Conservation (phyloP, 2,888 invertebrate genomes). For the Callosobruchus maculatus region DNA sequence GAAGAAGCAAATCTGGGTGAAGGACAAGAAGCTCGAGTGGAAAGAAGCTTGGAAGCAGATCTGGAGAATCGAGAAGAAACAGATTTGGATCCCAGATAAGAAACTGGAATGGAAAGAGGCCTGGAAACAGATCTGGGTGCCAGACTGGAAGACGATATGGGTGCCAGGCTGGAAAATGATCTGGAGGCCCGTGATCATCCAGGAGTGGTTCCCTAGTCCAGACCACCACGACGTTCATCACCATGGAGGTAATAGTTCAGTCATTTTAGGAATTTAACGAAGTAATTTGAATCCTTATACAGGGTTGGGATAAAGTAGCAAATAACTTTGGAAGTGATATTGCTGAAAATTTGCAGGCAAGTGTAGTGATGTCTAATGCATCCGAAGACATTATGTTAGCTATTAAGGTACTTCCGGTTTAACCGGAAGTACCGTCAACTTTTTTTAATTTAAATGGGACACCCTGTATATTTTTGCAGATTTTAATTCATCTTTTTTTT, state of each 20-base stretch:
- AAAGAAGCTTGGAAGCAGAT: slow-evolving; percentile 60
- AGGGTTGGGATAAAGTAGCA: too few species aligned
- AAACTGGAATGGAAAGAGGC: slow-evolving; percentile 65
- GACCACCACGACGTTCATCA: slow-evolving; percentile 66
- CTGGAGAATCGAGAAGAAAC: slow-evolving; percentile 55
- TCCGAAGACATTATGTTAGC: too few species aligned
- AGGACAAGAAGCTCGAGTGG: slow-evolving; percentile 72
- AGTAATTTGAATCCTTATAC: too few species aligned
- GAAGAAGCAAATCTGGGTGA: slow-evolving; percentile 71
- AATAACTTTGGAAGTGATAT: too few species aligned
- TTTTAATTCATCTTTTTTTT: too few species aligned
- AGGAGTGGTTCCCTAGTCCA: slow-evolving; percentile 77
- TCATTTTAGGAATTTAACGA: too few species aligned
- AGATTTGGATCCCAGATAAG: slow-evolving; percentile 62
- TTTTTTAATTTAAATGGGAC: too few species aligned
- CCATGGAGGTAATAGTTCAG: slow-evolving; percentile 23
- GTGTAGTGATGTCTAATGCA: too few species aligned
- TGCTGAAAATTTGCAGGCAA: too few species aligned
- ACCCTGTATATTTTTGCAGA: too few species aligned
- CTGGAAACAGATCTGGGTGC: slow-evolving; percentile 64
- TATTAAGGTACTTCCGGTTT: too few species aligned
- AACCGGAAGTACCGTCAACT: too few species aligned
- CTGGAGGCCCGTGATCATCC: slow-evolving; percentile 79
- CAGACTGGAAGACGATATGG: slow-evolving; percentile 61
- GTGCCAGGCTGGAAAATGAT: slow-evolving; percentile 65